These are phyloP conservation scores for Arremon aurantiirostris DNA, from an alignment of 2,797 vertebrate genomes.

Conservation along the genomic window DNA sequence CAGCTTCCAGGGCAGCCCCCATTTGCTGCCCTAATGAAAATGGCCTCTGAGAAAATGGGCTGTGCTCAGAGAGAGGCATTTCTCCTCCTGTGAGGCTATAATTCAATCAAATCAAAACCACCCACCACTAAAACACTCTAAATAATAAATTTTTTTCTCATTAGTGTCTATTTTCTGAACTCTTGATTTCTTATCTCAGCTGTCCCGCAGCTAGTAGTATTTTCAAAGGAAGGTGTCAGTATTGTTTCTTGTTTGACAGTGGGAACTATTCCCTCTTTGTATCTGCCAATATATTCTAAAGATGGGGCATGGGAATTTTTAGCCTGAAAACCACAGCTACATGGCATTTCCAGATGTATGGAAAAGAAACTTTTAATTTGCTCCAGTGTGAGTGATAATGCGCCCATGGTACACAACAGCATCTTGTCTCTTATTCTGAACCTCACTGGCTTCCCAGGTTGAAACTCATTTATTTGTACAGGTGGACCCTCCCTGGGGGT, in stretches of 20 bases:
- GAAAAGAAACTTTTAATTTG: neutral
- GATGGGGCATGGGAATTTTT: neutral
- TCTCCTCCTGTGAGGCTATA: neutral
- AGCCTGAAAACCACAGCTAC: neutral
- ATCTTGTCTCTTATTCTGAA: neutral
- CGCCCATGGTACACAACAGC: accelerated
- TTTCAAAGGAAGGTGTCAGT: neutral
- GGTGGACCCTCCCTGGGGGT: neutral
- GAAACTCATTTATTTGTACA: neutral
- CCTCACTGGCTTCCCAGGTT: neutral
- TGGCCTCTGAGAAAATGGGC: neutral
- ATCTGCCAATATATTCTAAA: neutral
- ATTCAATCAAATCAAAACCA: constrained; percentile 1
- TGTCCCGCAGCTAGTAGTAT: neutral
- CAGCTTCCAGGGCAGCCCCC: neutral
- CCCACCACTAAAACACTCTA: neutral
- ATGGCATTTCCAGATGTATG: neutral
- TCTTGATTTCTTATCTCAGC: neutral
- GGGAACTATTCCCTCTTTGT: neutral
- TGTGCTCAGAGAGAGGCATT: neutral
- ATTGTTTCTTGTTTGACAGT: neutral
- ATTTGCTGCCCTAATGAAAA: neutral
- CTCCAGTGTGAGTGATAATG: neutral
- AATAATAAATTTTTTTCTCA: neutral
- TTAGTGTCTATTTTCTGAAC: neutral